Percentiles rank a stretch among this genome's conserved stretches.
These are phyloP conservation scores for Halcyon badia DNA, from an alignment of 2,797 vertebrate genomes.

Conservation along the genomic window DNA sequence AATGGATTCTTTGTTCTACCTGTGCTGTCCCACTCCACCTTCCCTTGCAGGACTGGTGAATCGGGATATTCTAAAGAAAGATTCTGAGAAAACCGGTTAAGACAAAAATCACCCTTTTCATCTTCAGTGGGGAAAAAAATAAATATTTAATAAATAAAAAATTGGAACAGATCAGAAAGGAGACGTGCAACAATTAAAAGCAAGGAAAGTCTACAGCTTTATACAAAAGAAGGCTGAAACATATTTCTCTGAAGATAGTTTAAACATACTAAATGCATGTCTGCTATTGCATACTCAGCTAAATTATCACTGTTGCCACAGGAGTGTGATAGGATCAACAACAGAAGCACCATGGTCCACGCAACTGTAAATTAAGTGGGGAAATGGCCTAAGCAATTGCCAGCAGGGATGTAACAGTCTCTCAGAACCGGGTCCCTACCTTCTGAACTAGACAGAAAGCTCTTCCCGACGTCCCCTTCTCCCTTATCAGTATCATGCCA, in stretches of 20 bases:
- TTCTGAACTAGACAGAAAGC: neutral
- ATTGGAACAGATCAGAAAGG: neutral
- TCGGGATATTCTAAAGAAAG: neutral
- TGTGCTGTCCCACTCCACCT: neutral
- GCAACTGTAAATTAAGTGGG: accelerated
- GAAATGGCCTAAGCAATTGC: neutral
- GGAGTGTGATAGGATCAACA: neutral
- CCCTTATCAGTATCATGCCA: neutral
- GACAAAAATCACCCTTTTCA: neutral
- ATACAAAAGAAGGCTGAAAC: neutral
- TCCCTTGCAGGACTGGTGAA: neutral
- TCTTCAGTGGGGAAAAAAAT: neutral
- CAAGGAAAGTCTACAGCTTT: neutral
- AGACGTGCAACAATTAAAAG: neutral
- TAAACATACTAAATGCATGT: neutral
- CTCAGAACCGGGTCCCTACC: neutral
- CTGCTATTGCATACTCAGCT: neutral
- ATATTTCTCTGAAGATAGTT: neutral
- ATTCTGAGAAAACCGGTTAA: neutral
- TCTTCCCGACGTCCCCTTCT: neutral
- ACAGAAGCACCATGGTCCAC: neutral
- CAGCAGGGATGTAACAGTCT: neutral
- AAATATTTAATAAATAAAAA: no score
- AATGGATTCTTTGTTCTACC: neutral
- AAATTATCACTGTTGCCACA: neutral